These are phyloP conservation scores for Pelochelys cantorii DNA, from an alignment of 2,797 vertebrate genomes.

Conservation along the genomic window DNA sequence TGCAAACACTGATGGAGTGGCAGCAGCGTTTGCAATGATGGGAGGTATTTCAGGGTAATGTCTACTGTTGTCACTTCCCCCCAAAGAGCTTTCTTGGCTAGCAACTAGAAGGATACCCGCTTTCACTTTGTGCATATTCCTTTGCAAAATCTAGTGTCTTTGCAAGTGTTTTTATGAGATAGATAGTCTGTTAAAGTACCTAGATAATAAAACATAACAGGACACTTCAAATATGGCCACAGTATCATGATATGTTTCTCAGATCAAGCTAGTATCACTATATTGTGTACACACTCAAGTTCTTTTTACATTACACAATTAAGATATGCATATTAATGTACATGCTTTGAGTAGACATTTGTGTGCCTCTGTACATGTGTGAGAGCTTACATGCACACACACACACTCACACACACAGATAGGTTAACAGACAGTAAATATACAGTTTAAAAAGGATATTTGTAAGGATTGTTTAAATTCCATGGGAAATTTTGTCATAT, in stretches of 20 bases:
- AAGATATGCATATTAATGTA: background rate
- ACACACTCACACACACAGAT: background rate
- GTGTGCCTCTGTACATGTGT: background rate
- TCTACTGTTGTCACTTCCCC: background rate
- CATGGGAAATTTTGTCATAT: slow-evolving; percentile 63
- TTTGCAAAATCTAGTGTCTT: background rate
- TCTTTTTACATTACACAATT: background rate
- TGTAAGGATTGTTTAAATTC: slow-evolving; percentile 8
- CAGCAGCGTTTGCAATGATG: background rate
- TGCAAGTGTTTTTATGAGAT: background rate
- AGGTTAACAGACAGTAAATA: slow-evolving; percentile 56
- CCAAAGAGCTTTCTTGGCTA: background rate
- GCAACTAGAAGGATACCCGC: background rate
- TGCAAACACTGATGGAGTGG: background rate
- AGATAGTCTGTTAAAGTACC: background rate
- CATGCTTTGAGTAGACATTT: slow-evolving; percentile 24
- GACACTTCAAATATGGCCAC: background rate
- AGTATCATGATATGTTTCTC: background rate
- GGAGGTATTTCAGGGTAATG: background rate
- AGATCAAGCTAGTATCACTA: background rate
- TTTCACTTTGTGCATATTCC: background rate
- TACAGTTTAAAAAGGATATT: slow-evolving; percentile 43
- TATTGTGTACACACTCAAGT: background rate
- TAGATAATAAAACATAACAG: background rate
- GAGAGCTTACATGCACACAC: background rate